Evolutionary conservation across 2,797 vertebrate genomes (phyloP).

Genomic region (Vespertilio murinus): DNA sequence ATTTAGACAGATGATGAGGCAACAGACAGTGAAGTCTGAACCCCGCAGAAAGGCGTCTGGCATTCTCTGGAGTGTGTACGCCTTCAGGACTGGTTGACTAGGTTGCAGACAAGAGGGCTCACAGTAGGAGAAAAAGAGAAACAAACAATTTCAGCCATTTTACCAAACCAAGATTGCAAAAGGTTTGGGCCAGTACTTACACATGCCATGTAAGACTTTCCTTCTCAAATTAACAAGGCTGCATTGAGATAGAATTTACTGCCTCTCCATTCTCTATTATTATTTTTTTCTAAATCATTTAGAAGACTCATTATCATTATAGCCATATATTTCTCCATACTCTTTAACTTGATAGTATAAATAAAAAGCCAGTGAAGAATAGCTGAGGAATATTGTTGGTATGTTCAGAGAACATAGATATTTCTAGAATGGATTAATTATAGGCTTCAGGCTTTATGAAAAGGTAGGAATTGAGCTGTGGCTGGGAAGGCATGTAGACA

Average conservation of each 20-base stretch:
- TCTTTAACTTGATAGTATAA: background rate
- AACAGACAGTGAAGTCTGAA: background rate
- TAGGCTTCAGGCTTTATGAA: background rate
- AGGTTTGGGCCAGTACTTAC: background rate
- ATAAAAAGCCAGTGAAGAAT: background rate
- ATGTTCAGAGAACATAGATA: background rate
- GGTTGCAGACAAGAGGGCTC: slow-evolving; percentile 39
- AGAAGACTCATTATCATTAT: background rate
- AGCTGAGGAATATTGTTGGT: background rate
- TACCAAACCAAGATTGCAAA: slow-evolving; percentile 5
- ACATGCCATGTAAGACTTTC: background rate
- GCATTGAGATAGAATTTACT: background rate
- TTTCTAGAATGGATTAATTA: background rate
- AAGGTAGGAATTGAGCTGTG: background rate
- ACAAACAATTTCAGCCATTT: slow-evolving; percentile 12
- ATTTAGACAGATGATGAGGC: slow-evolving; percentile 44
- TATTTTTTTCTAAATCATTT: background rate
- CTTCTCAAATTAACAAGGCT: background rate
- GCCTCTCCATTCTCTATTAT: background rate
- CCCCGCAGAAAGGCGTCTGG: background rate
- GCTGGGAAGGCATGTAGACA: background rate
- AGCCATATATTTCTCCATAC: background rate
- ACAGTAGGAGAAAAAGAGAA: slow-evolving; percentile 23
- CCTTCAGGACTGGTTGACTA: slow-evolving; percentile 66
- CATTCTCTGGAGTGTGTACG: slow-evolving; percentile 46